phyloP scores from a whole-genome alignment of 1,140 invertebrate species.

The Nixonia krombeini region DNA sequence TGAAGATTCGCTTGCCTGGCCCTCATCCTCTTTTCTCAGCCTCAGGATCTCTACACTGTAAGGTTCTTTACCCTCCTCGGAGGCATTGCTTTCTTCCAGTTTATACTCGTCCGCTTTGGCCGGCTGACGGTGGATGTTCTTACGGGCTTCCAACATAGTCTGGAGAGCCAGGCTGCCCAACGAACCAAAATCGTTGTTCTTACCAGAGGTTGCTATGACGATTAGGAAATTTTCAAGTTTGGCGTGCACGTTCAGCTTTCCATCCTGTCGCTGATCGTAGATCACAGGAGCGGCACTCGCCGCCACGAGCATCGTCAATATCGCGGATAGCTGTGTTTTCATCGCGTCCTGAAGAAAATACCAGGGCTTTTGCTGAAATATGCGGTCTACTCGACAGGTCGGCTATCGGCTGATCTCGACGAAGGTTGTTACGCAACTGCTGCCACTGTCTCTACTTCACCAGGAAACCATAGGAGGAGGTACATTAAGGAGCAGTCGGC shows the following conservation, averaged over 20 bases:
- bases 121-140: constrained; percentile 9
- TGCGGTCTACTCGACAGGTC: constrained; percentile 1
- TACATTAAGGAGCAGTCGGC: background rate
- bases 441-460: constrained; percentile 3
- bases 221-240: constrained; percentile 67
- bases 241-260: constrained; percentile 64
- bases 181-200: constrained; percentile 15
- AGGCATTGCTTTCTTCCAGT: constrained; percentile 19
- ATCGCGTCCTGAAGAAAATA: background rate
- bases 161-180: constrained; percentile 33
- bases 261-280: constrained; percentile 70
- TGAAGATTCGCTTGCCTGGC: background rate
- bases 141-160: constrained; percentile 25
- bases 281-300: constrained; percentile 38
- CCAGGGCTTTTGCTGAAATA: background rate
- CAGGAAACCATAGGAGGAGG: constrained; percentile 1
- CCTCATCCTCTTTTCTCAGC: constrained; percentile 29
- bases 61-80: constrained; percentile 39
- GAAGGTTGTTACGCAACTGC: constrained; percentile 22
- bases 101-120: constrained; percentile 34
- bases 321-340: constrained; percentile 6
- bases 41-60: constrained; percentile 44
- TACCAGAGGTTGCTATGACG: constrained; percentile 49
- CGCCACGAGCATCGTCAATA: constrained; percentile 11
- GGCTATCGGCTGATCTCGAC: constrained; percentile 5